Evolutionary conservation across 2,113 vertebrate genomes (phyloP), one percentile per base, ranked within the genome.

Genomic region (Oreochromis spilurus): DNA sequence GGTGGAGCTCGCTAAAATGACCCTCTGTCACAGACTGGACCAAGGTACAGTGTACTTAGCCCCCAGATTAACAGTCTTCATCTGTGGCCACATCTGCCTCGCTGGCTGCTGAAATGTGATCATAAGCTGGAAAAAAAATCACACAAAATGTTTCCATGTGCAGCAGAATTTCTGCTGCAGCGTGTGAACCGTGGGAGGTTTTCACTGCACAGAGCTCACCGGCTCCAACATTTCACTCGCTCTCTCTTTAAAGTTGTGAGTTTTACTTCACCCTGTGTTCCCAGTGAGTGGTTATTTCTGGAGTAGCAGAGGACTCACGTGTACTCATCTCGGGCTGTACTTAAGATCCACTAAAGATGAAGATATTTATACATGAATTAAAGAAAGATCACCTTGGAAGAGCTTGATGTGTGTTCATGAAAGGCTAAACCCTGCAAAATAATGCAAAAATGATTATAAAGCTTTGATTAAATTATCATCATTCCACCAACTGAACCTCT

Each of bases 1-100:
- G 91, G 96, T 97, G 95, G 97, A 98, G 93, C 97, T 98, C 85
- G 98, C 98, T 26, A 98, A 97, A 93, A 97, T 98, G 87, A 98
- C 97, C 14, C 92, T 99, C 10, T 97, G 97, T 93, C 98, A 98
- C 93, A 97, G 98, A 93, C 93, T 99, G 95, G 98, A 99, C 89
- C 98, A 99, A 98, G 98, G 98, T 99, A 98, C 93, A 3, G 83
- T 55, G 86, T 43, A 13, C 16, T 72, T 54, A 65, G 21, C 65
- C 7, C 31, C 53, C 67, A 77, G 89, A 90, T 89, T 87, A 88
- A 70, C 40, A 7, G 70, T 26, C 43, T 40, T 87, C 48, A 84
- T 84, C 57, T 82, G 70, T 21, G 1, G 54, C 80, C 72, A 84
- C 90, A 90, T 91, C 54, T 55, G 89, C 83, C 84, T 79, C 43